Conservation (phyloP, 2,113 vertebrate genomes). For the Corvus hawaiiensis region DNA sequence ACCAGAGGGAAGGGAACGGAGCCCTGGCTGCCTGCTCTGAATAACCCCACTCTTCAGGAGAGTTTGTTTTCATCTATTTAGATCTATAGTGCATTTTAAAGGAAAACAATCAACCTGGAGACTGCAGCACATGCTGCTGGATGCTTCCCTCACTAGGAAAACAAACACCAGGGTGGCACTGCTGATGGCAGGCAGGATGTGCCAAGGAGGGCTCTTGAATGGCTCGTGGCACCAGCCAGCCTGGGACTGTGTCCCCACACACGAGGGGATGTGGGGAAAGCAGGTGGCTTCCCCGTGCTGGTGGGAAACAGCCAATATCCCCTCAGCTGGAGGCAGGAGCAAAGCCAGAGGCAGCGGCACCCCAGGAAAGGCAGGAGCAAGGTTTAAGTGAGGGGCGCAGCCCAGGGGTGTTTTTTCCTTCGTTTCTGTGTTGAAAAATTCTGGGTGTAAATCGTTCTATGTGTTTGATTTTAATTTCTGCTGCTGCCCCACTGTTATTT, state of each 20-base stretch:
- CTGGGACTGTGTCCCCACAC: not conserved
- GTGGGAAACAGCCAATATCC: not conserved
- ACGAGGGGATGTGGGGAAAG: not conserved
- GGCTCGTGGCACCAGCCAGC: not conserved
- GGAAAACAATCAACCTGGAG: not conserved
- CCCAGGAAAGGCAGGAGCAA: not conserved
- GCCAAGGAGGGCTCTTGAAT: not conserved
- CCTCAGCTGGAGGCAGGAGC: not conserved
- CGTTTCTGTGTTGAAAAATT: not conserved
- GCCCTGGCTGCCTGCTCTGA: not conserved
- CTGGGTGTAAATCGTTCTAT: not conserved
- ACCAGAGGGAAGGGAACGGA: not conserved
- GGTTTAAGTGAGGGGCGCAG: not conserved
- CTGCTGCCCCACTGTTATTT: not conserved
- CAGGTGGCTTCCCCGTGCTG: not conserved
- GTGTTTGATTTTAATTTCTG: constrained; percentile 14
- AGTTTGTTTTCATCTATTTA: not conserved
- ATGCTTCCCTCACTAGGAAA: not conserved
- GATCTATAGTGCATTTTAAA: not conserved
- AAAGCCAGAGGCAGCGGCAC: not conserved
- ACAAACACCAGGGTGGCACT: fast-evolving
- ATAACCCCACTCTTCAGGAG: not conserved
- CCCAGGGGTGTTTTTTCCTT: not conserved
- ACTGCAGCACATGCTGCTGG: not conserved
- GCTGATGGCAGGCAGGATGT: fast-evolving